Conservation (phyloP, 2,113 vertebrate genomes). For the Burhinus oedicnemus region DNA sequence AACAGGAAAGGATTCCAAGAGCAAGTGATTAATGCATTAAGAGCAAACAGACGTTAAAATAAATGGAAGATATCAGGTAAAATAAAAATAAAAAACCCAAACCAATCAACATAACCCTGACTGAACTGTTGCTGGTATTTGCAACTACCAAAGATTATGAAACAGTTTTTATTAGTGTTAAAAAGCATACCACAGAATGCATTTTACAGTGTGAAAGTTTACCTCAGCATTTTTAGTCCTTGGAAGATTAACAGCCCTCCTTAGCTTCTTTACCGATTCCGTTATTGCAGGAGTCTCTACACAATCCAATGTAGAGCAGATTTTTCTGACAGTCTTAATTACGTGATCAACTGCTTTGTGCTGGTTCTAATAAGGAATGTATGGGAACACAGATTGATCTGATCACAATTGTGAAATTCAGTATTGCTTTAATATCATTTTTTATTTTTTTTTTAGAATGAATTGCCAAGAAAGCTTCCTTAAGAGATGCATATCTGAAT, state of each 20-base stretch:
- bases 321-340: conserved; percentile 89
- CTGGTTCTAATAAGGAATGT: conserved; percentile 77
- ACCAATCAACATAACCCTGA: neutral
- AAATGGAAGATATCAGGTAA: neutral
- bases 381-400: conserved; percentile 14
- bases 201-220: neutral
- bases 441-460: neutral
- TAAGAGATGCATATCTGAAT: neutral
- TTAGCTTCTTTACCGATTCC: conserved; percentile 87
- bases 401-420: neutral
- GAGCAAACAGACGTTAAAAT: neutral
- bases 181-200: neutral
- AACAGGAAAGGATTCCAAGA: neutral
- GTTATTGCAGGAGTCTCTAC: conserved; percentile 90
- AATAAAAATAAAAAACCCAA: neutral
- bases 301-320: conserved; percentile 89
- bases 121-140: neutral
- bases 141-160: neutral
- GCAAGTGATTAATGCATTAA: neutral
- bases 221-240: conserved; percentile 86
- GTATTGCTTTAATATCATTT: neutral
- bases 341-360: conserved; percentile 88
- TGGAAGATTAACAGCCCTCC: conserved; percentile 88
- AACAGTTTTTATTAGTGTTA: neutral
- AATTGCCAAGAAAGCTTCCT: neutral